Conservation (phyloP, 2,888 invertebrate species). For the Apantesis nais region DNA sequence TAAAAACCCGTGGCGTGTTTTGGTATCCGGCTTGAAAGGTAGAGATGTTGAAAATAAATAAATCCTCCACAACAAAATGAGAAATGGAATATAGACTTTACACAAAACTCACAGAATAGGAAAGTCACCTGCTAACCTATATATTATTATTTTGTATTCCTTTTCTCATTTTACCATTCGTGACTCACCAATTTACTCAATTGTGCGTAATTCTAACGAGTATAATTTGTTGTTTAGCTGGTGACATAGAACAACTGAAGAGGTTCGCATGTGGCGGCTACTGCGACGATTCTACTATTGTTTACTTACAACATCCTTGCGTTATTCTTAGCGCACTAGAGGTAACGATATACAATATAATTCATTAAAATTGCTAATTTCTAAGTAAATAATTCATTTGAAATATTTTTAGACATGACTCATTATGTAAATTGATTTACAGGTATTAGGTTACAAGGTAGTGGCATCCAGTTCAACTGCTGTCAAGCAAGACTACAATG, state of each 20-base stretch:
- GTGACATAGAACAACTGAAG: conserved; percentile 93
- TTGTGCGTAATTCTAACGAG: conserved; percentile 1
- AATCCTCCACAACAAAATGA: conserved; percentile 44
- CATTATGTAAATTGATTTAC: conserved; percentile 48
- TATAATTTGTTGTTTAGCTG: conserved; percentile 69
- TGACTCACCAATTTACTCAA: not conserved
- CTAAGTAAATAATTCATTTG: conserved; percentile 14
- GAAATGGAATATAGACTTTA: conserved; percentile 33
- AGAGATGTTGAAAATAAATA: conserved; percentile 63
- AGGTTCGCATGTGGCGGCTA: conserved; percentile 94
- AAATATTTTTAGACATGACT: conserved; percentile 37
- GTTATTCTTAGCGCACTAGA: conserved; percentile 94
- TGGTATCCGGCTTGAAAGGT: conserved; percentile 95
- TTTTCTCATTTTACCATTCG: conserved; percentile 16
- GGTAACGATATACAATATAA: conserved; percentile 65
- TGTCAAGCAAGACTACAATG: conserved; percentile 94
- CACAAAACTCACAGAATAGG: not conserved
- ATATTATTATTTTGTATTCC: not conserved
- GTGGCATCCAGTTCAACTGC: conserved; percentile 94
- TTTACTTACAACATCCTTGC: conserved; percentile 94
- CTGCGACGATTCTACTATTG: conserved; percentile 93
- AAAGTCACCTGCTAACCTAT: not conserved
- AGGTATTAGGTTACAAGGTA: conserved; percentile 94
- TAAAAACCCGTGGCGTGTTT: conserved; percentile 94
- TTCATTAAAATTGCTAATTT: conserved; percentile 10